These are phyloP conservation scores for Stomorhina lunata DNA, from an alignment of 2,888 invertebrate genomes.

Conservation along the genomic window DNA sequence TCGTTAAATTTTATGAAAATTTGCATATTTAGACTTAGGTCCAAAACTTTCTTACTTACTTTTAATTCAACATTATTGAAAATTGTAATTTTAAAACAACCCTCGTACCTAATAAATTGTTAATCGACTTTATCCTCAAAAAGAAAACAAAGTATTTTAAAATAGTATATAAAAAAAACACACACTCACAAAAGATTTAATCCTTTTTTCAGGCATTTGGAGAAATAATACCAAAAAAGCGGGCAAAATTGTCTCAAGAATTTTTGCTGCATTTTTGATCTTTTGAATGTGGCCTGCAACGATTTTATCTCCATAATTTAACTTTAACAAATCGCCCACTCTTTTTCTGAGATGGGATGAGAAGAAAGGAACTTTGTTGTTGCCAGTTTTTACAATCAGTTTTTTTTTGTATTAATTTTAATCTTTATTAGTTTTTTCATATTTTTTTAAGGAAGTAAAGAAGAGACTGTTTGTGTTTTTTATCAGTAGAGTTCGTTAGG, in stretches of 20 bases:
- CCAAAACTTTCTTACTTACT: too few species aligned
- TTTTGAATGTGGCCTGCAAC: not conserved
- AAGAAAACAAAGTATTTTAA: constrained; percentile 25
- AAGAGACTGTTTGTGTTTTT: not conserved
- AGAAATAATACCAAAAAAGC: constrained; percentile 5
- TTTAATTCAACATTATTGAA: too few species aligned
- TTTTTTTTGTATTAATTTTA: constrained; percentile 2
- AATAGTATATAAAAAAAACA: not conserved
- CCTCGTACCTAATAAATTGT: not conserved
- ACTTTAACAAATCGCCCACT: constrained; percentile 30
- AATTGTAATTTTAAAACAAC: constrained; percentile 16
- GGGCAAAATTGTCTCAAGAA: not conserved
- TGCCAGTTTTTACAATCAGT: constrained; percentile 1
- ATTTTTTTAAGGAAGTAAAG: constrained; percentile 24
- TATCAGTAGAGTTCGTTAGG: constrained; percentile 47
- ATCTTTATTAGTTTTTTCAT: not conserved
- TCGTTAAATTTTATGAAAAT: too few species aligned
- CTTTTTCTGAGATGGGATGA: not conserved
- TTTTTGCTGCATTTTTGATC: not conserved
- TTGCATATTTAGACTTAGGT: too few species aligned
- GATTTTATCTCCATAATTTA: constrained; percentile 35
- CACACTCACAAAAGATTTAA: not conserved
- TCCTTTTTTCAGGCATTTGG: not conserved
- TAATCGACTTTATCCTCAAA: not conserved
- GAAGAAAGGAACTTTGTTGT: constrained; percentile 10